phyloP scores from a whole-genome alignment of 2,113 vertebrate genomes.

The Gasterosteus aculeatus region DNA sequence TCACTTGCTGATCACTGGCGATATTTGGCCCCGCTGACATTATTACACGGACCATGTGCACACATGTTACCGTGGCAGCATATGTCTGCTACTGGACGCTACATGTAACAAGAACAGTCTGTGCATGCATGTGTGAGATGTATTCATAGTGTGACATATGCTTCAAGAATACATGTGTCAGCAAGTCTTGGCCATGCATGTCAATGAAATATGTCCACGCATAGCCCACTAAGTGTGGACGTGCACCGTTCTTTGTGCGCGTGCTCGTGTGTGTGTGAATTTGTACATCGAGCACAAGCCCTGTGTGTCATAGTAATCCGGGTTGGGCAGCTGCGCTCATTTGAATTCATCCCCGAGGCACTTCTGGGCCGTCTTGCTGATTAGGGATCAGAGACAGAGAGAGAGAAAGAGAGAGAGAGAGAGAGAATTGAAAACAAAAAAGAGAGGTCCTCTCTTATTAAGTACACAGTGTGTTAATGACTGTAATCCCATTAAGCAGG shows the following conservation, averaged over 20 bases:
- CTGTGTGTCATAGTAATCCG: slow-evolving; percentile 60
- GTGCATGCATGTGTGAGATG: slow-evolving; percentile 25
- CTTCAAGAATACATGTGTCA: slow-evolving; percentile 53
- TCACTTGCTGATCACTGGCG: slow-evolving; percentile 24
- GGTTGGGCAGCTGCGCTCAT: slow-evolving; percentile 68
- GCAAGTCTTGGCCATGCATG: slow-evolving; percentile 39
- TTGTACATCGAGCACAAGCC: slow-evolving; percentile 21
- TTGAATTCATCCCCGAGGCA: slow-evolving; percentile 69
- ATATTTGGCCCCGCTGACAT: slow-evolving; percentile 43
- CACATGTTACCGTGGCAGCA: slow-evolving; percentile 41
- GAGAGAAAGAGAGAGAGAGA: slow-evolving; percentile 29
- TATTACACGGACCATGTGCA: slow-evolving; percentile 23
- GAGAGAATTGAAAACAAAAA: slow-evolving; percentile 39
- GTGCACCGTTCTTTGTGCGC: slow-evolving; percentile 26
- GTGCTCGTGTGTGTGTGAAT: slow-evolving; percentile 41
- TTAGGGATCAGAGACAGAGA: slow-evolving; percentile 67
- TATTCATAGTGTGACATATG: slow-evolving; percentile 45
- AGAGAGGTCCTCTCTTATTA: slow-evolving; percentile 58
- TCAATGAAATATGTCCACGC: slow-evolving; percentile 47
- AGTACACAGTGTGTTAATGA: slow-evolving; percentile 77
- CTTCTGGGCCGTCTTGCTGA: slow-evolving; percentile 62
- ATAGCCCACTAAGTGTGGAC: slow-evolving; percentile 11
- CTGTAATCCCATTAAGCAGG: slow-evolving; percentile 75
- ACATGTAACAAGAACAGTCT: slow-evolving; percentile 42
- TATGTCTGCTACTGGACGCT: slow-evolving; percentile 43